Base-by-base conservation (phyloP, 2,797 vertebrate species). In the Manis javanica region DNA sequence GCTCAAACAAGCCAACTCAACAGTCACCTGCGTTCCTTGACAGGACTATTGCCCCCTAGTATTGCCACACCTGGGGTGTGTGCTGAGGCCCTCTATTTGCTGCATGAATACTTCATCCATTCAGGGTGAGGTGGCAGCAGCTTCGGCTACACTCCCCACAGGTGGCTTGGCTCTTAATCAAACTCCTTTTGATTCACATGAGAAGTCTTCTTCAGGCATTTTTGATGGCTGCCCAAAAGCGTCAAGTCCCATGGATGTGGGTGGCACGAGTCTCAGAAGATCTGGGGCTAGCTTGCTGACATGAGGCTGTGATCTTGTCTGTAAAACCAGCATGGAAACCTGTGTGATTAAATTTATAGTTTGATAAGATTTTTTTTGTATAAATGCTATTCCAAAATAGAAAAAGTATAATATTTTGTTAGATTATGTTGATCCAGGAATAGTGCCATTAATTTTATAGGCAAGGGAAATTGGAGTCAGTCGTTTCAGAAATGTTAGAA, bases 81-180 rank as follows among this genome's bases (percentile, higher is more conserved):
- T 3, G 42, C 24, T 12, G 87, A 55, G 53, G 29, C 69, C 59
- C 23, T 53, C 7, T 3, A 21, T 0, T 1, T 18, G 31, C 37
- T 82, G 42, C 37, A 55, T 51, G 37, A 79, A 72, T 90, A 71
- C 87, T 97, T 90, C 95, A 87, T 3, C 79, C 74, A 86, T 75
- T 96, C 63, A 11, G 2, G 84, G 74, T 46, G 31, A 84, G 75
- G 64, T 87, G 84, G 75, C 0, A 7, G 87, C 3, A n/a, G 88
- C 57, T 77, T 96, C 64, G 29, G 66, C 59, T 82, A 75, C 66
- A 77, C 72, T 97, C 87, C 71, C 75, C 53, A 69, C 95, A 97
- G 95, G 90, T 97, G 95, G 71, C 77, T 97, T 97, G 96, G 93
- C 91, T 96, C 39, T 83, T 86, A 31, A 72, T 91, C 95, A 97